Evolutionary conservation across 2,888 invertebrate species (phyloP), one percentile per base, ranked within the genome.

Genomic region (Sympetrum striolatum): DNA sequence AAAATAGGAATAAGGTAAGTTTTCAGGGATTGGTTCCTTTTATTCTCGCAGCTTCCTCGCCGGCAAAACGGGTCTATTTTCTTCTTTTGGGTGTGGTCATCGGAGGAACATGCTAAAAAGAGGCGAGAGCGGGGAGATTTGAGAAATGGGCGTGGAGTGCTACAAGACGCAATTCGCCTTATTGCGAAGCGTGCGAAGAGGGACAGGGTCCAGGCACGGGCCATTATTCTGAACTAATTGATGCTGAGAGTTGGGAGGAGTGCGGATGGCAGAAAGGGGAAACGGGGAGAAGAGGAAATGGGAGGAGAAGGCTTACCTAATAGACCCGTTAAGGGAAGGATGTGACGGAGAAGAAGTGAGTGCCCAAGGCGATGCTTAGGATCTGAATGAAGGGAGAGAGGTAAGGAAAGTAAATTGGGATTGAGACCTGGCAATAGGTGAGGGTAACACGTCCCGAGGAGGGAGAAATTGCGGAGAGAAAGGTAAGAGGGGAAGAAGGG

Each of bases 171-270:
- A 86, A 60, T 86, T 60, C 60, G 86, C 60, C 64, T 86, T 64
- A 86, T 86, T 86, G 86, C 86, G 12, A 37, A 86, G 60, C 35
- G 60, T 60, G 82, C 58, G 82, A 82, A 37, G 53, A 82, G 31
- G 58, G 82, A 82, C 82, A 82, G 82, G 82, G 82, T 58, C 58
- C 82, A 58, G 82, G 82, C 37, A 64, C 22, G 86, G 86, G n/a
- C 86, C 86, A 86, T 86, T 86, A 86, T 86, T 64, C 60, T n/a
- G 60, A 86, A 86, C 86, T 86, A 86, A 86, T 86, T 86, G 86
- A 86, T 86, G 86, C 60, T 31, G 86, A 86, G 86, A 60, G 82
- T 82, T 82, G 25, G 53, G 22, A 25, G 81, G 39, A 18, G 39
- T 14, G 39, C 12, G 39, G 37, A 80, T 18, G 73, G 73, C 48